Percentiles rank a stretch among this genome's conserved stretches.
Conservation (phyloP, 2,797 vertebrate species). For the Syngnathus acus region DNA sequence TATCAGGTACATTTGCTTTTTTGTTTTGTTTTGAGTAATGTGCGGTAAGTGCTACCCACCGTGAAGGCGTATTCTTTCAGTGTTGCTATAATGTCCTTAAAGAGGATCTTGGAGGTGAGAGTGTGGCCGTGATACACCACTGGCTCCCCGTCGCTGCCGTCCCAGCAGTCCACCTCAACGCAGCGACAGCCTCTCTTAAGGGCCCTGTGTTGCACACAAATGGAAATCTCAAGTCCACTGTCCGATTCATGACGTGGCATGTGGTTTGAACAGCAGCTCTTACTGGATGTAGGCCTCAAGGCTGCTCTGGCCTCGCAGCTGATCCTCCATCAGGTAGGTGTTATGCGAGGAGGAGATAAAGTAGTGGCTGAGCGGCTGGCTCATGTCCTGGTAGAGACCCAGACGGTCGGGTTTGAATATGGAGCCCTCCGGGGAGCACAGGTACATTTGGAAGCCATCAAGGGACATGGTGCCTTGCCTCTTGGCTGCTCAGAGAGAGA, state of each 20-base stretch:
- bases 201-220: constrained; percentile 65
- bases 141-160: constrained; percentile 85
- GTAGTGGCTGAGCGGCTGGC: constrained; percentile 85
- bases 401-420: constrained; percentile 75
- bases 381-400: constrained; percentile 85
- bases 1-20: not conserved
- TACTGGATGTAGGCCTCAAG: constrained; percentile 92
- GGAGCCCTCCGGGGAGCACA: constrained; percentile 83
- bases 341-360: constrained; percentile 97
- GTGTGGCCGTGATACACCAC: constrained; percentile 94
- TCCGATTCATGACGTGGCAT: not conserved
- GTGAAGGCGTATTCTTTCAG: constrained; percentile 87
- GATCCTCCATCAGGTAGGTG: constrained; percentile 92
- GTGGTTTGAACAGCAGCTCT: constrained; percentile 17
- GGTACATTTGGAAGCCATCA: constrained; percentile 89
- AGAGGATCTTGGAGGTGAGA: constrained; percentile 91
- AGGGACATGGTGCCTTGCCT: constrained; percentile 76
- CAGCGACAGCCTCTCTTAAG: constrained; percentile 86
- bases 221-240: not conserved
- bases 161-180: constrained; percentile 95
- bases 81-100: constrained; percentile 81
- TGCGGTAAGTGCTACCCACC: constrained; percentile 51
- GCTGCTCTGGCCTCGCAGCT: constrained; percentile 91
- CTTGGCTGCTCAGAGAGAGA: constrained; percentile 64
- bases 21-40: not conserved